Evolutionary conservation across 2,888 invertebrate species (phyloP).

Genomic region (Metellina segmentata): DNA sequence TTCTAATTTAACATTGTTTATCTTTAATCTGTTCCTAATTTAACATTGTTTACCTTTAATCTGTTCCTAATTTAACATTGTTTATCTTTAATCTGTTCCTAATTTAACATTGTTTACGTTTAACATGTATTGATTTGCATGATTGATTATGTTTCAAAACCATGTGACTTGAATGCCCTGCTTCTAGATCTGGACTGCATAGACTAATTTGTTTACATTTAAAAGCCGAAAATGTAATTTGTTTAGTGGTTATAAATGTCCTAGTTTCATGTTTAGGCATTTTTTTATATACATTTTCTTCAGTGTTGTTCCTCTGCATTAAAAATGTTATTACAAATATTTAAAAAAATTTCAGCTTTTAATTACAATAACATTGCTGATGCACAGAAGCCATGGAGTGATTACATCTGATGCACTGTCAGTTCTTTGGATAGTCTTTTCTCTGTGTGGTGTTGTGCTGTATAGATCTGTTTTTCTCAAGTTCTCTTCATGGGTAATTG

Average conservation of each 20-base stretch:
- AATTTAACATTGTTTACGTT: not conserved
- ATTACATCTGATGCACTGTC: constrained; percentile 38
- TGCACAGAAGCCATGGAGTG: constrained; percentile 11
- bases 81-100: not conserved
- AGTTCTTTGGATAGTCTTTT: constrained; percentile 38
- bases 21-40: not conserved
- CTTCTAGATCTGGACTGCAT: not conserved
- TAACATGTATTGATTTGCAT: too few relatives aligned
- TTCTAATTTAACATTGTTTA: not conserved
- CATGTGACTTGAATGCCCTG: not conserved
- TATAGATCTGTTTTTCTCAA: constrained; percentile 39
- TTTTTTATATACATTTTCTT: not conserved
- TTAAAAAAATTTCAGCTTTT: constrained; percentile 31
- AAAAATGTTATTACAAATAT: not conserved
- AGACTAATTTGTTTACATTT: not conserved
- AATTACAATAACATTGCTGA: constrained; percentile 1
- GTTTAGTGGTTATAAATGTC: not conserved
- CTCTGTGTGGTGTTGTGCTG: constrained; percentile 15
- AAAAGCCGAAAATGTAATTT: not conserved
- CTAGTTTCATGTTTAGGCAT: too few relatives aligned
- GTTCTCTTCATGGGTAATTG: constrained; percentile 40
- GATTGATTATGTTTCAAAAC: too few relatives aligned
- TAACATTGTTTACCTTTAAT: too few relatives aligned
- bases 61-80: too few relatives aligned
- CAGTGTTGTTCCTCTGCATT: not conserved